Base-by-base conservation (phyloP, 2,888 invertebrate species). In the Ennomos fuscantarius region DNA sequence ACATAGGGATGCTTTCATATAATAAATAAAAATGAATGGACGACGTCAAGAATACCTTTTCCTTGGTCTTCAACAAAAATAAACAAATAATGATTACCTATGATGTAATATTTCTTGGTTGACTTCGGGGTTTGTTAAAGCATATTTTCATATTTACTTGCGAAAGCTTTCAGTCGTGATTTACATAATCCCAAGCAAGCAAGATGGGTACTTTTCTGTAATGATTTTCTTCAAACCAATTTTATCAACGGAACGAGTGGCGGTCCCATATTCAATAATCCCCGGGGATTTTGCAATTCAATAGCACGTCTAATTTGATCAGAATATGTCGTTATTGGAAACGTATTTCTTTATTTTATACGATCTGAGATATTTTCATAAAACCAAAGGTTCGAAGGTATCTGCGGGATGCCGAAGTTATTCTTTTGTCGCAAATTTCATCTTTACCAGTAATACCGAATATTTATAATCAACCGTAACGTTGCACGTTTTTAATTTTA, bases 201-300 rank as follows among this genome's bases (percentile, higher is more conserved):
- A 51, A 55, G 44, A 47, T 58, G 48, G 49, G 44, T 66, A 62
- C 66, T 64, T 63, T 62, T 61, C 52, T 49, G 45, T 62, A 65
- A 64, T 61, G 50, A 64, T 69, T 59, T 59, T 41, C 52, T 65
- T 62, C 50, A 63, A 68, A 70, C 61, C 66, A 69, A 73, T 74
- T 71, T 72, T 68, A 69, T 68, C 63, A 67, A 42, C 63, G 51
- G 61, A 61, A 54, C 44, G 39, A 39, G 51, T 55, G 13, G 52
- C 48, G 59, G 57, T 47, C 54, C 63, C 55, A 54, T 55, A 60
- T 61, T 49, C 59, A 60, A 55, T 74, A 69, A 73, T 73, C 68
- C 67, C 63, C 8, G 15, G 41, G 63, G 61, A 68, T 70, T 61
- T 49, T 41, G 34, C 58, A 62, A 69, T 67, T 68, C 56, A 58